Conservation (phyloP, 1,140 invertebrate species). For the Drosophila bocki region DNA sequence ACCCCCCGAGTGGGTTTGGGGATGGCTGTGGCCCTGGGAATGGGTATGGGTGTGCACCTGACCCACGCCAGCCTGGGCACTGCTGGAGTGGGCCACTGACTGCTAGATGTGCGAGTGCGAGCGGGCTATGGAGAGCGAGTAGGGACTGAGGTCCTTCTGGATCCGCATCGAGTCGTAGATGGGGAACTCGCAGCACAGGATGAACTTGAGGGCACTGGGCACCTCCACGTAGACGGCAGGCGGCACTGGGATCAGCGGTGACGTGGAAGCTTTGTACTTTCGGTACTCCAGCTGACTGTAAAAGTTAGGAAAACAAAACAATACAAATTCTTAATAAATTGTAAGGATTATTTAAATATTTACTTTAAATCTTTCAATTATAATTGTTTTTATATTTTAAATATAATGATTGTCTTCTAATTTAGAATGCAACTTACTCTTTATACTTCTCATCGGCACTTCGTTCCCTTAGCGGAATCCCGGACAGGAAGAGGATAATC, state of each 20-base stretch:
- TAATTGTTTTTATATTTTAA: background rate
- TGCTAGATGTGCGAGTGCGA: constrained; percentile 91
- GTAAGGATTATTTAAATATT: no score
- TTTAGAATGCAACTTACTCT: constrained; percentile 88
- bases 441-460: constrained; percentile 94
- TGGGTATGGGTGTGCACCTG: constrained; percentile 44
- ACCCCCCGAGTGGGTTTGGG: constrained; percentile 33
- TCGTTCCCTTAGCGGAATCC: constrained; percentile 93
- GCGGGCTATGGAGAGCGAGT: constrained; percentile 90
- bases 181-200: constrained; percentile 94
- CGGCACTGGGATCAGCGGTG: constrained; percentile 94
- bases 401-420: background rate
- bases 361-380: background rate
- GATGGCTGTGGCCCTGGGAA: constrained; percentile 3
- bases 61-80: constrained; percentile 67
- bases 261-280: constrained; percentile 94
- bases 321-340: background rate
- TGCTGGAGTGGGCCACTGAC: constrained; percentile 83
- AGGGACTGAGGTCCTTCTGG: constrained; percentile 89
- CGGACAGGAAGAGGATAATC: constrained; percentile 95
- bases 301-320: constrained; percentile 61
- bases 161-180: constrained; percentile 92
- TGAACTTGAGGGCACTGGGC: constrained; percentile 92
- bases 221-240: constrained; percentile 93
- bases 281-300: constrained; percentile 92